Evolutionary conservation across 2,113 vertebrate genomes (phyloP).

Genomic region (Phyllopteryx taeniolatus): DNA sequence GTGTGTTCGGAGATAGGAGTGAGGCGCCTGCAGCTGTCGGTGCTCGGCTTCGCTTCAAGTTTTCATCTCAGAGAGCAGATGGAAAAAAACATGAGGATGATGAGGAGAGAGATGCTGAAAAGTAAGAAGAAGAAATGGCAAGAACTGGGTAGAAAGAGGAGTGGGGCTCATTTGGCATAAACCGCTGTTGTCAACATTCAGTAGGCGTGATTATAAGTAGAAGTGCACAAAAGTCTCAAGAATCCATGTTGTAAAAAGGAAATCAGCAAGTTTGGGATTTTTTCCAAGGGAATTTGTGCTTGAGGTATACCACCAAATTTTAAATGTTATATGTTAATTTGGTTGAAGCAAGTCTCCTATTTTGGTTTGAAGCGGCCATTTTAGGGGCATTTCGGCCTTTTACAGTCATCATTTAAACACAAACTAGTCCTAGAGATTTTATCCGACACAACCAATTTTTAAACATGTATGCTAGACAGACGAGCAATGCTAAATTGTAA

Average conservation of each 20-base stretch:
- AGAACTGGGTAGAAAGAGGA: not conserved
- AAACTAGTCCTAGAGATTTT: not conserved
- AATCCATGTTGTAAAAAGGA: not conserved
- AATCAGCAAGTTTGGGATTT: too few species aligned
- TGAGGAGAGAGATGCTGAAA: slow-evolving; percentile 43
- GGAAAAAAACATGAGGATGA: slow-evolving; percentile 65
- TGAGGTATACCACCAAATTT: too few species aligned
- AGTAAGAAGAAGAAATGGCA: not conserved
- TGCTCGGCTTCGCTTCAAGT: slow-evolving; percentile 29
- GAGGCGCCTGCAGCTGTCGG: slow-evolving; percentile 59
- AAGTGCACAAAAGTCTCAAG: not conserved
- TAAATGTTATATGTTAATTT: too few species aligned
- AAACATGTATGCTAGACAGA: not conserved
- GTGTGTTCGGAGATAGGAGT: slow-evolving; percentile 54
- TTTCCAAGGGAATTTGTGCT: too few species aligned
- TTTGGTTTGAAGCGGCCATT: too few species aligned
- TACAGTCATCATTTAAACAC: not conserved
- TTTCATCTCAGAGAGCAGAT: slow-evolving; percentile 45
- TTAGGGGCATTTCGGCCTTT: too few species aligned
- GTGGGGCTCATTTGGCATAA: not conserved
- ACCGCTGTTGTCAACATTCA: not conserved
- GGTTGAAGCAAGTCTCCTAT: too few species aligned
- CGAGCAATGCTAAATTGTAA: not conserved
- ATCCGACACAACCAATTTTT: not conserved
- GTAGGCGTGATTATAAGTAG: not conserved